phyloP scores from a whole-genome alignment of 2,797 vertebrate species.

The Scolopax rusticola region DNA sequence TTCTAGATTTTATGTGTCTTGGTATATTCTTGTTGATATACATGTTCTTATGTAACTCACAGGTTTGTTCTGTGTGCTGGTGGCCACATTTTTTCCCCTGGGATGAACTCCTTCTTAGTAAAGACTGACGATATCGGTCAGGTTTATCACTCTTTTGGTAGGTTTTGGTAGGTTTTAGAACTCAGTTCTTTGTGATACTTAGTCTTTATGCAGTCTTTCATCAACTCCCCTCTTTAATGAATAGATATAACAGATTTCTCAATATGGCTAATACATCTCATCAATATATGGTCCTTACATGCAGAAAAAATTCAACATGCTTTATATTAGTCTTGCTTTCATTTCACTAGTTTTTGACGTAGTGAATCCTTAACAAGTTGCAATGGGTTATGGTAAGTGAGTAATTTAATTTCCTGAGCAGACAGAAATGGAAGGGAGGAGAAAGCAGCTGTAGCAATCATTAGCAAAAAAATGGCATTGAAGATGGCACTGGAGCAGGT shows the following conservation, averaged over 20 bases:
- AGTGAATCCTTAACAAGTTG: neutral
- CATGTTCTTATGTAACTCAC: neutral
- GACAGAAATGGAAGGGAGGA: neutral
- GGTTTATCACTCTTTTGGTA: neutral
- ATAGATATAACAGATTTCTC: neutral
- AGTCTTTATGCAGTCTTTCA: neutral
- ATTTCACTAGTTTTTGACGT: neutral
- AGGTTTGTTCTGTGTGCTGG: neutral
- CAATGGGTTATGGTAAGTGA: neutral
- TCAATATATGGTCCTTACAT: neutral
- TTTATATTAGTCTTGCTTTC: constrained; percentile 2
- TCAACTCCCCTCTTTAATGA: neutral
- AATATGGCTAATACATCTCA: neutral
- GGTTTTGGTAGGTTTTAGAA: neutral
- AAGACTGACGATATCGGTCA: neutral
- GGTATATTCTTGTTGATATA: neutral
- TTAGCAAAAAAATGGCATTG: neutral
- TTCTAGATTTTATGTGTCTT: too few species aligned
- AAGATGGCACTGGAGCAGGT: neutral
- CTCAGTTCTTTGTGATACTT: neutral
- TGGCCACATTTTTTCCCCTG: neutral
- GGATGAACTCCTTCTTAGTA: neutral
- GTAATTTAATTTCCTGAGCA: constrained; percentile 5
- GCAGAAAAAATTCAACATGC: neutral
- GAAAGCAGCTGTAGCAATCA: neutral